Evolutionary conservation across 2,113 vertebrate genomes (phyloP).

Genomic region (Andinoacara biseriatus): DNA sequence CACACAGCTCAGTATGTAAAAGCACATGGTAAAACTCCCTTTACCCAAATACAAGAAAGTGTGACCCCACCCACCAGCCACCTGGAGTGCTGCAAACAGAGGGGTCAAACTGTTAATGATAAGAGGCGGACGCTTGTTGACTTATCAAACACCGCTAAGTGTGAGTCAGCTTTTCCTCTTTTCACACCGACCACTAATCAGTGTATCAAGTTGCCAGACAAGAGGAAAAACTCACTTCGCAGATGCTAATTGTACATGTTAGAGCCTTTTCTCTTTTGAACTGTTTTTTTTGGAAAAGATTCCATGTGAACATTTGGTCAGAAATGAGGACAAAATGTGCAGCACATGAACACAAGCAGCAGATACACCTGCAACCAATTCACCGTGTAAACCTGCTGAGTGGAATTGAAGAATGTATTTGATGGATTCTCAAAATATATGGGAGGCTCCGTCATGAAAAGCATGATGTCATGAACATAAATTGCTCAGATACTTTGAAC

Average conservation of each 20-base stretch:
- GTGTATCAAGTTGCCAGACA: constrained; percentile 61
- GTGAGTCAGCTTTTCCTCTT: constrained; percentile 6
- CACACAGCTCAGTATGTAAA: not conserved
- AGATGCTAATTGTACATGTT: constrained; percentile 8
- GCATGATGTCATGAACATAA: constrained; percentile 51
- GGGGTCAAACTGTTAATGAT: constrained; percentile 55
- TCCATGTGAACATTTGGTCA: constrained; percentile 5
- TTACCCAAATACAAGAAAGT: constrained; percentile 30
- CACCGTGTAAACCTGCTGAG: constrained; percentile 8
- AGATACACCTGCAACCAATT: constrained; percentile 45
- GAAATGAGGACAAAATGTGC: not conserved
- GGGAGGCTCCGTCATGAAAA: not conserved
- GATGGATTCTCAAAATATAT: constrained; percentile 35
- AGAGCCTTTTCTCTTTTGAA: not conserved
- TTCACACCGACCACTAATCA: constrained; percentile 45
- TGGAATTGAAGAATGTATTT: constrained; percentile 14
- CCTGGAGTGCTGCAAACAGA: constrained; percentile 52
- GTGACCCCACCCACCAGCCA: constrained; percentile 27
- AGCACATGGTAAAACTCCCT: constrained; percentile 3
- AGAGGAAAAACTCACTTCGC: constrained; percentile 31
- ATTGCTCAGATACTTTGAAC: constrained; percentile 41
- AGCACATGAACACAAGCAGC: not conserved
- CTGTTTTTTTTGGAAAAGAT: not conserved
- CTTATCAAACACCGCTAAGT: constrained; percentile 49
- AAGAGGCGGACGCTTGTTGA: constrained; percentile 55